Evolutionary conservation across 1,140 invertebrate species (phyloP), one percentile per base, ranked within the genome.

Genomic region (Ericerus pela): DNA sequence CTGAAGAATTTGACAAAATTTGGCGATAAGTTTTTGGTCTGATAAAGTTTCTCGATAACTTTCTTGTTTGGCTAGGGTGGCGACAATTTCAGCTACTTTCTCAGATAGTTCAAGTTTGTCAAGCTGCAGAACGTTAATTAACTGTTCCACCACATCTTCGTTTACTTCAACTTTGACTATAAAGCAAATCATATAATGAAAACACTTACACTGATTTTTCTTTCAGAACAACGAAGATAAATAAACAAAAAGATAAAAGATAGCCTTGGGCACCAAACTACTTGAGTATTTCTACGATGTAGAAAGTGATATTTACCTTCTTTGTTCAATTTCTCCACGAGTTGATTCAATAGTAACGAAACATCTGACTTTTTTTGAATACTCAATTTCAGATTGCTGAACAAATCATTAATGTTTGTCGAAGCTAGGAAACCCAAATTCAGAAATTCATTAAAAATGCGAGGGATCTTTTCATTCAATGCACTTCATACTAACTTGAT

Each of bases 61-160:
- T 60, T 79, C 77, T 61, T 72, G 78, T 73, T 83, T 84, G 8
- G 79, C 79, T 31, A 83, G 73, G 67, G 85, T 82, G 0, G 83
- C 81, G 54, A 85, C 77, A 14, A 76, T 75, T 67, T 81, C 78
- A 14, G 79, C 74, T 26, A 73, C 69, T 28, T 62, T 62, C 6
- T 57, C 58, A 20, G 61, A 51, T 8, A 62, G 36, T 36, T 60
- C 59, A 10, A 52, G 16, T 31, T 56, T 38, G 6, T 58, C 54
- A 56, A 58, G 60, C 16, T 29, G 51, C 27, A 62, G 33, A n/a
- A 58, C 51, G 16, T 36, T 24, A n/a, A 51, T 24, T 24, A 63
- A 43, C 16, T 60, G 53, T n/a, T 26, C 53, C 22, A 47, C 8
- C 18, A 47, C 10, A 14, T 47, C 41, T 12, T 2, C 4, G 16